These are phyloP conservation scores for Dryococelus australis DNA, from an alignment of 2,888 invertebrate species.

Conservation along the genomic window DNA sequence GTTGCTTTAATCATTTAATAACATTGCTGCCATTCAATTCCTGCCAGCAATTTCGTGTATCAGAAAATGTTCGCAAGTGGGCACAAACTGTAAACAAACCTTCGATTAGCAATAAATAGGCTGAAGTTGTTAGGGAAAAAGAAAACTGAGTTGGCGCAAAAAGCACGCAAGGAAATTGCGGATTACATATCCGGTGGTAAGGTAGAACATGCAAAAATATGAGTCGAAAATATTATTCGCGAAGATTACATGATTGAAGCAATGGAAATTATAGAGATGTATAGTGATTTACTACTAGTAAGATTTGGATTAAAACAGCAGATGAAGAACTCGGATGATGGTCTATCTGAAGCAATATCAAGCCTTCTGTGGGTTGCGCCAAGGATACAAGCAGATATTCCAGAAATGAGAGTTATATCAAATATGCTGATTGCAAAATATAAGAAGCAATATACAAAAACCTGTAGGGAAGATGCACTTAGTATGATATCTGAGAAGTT, in stretches of 20 bases:
- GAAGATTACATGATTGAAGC: constrained; percentile 99
- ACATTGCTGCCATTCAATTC: background rate
- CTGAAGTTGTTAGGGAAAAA: constrained; percentile 96
- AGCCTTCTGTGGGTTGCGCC: constrained; percentile 98
- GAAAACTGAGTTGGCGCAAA: constrained; percentile 95
- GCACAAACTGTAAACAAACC: constrained; percentile 95
- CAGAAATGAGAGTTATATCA: constrained; percentile 78
- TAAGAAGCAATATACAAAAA: constrained; percentile 84
- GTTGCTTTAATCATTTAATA: background rate
- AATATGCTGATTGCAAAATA: constrained; percentile 92
- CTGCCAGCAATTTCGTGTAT: background rate
- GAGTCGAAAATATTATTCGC: constrained; percentile 98
- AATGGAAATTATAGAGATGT: constrained; percentile 99
- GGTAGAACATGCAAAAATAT: constrained; percentile 89
- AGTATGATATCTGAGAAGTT: constrained; percentile 88
- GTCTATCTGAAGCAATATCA: constrained; percentile 94
- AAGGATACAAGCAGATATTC: constrained; percentile 84
- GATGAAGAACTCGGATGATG: constrained; percentile 88
- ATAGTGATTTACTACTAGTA: constrained; percentile 94
- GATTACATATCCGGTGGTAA: constrained; percentile 91
- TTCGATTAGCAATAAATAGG: constrained; percentile 91
- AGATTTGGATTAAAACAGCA: constrained; percentile 96
- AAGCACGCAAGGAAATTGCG: constrained; percentile 96
- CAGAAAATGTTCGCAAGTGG: constrained; percentile 85
- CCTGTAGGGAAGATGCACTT: constrained; percentile 82